Percentiles rank a stretch among this genome's conserved stretches.
Evolutionary conservation across 1,140 invertebrate species (phyloP).

Genomic region (Papilio polyxenes): DNA sequence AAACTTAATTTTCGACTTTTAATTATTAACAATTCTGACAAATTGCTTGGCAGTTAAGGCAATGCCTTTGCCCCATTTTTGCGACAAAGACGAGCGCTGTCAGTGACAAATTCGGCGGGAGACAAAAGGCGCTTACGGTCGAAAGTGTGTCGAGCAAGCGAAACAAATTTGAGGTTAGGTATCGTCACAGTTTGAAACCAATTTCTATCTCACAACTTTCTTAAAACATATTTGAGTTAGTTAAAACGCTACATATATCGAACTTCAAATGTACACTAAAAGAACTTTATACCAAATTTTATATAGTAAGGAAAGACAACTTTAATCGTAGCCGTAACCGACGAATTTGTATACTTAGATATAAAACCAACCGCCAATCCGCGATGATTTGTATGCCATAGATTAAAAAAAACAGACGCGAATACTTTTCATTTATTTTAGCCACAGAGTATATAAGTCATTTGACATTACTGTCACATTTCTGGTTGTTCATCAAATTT

Average conservation of each 20-base stretch:
- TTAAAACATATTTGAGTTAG: background rate
- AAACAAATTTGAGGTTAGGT: conserved; percentile 25
- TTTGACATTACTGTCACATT: background rate
- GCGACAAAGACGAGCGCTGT: background rate
- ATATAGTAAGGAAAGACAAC: background rate
- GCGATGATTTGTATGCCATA: too few relatives aligned
- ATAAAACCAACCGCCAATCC: too few relatives aligned
- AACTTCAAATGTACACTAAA: background rate
- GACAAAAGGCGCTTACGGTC: background rate
- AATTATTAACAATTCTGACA: background rate
- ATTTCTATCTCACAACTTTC: conserved; percentile 24
- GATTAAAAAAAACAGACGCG: too few relatives aligned
- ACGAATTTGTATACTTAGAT: too few relatives aligned
- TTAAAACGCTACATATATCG: background rate
- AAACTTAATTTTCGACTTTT: background rate
- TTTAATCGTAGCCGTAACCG: too few relatives aligned
- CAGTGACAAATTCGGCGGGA: conserved; percentile 27
- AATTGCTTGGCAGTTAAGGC: background rate
- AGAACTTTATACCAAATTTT: background rate
- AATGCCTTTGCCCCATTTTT: background rate
- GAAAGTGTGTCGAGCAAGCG: conserved; percentile 29
- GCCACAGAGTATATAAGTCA: too few relatives aligned
- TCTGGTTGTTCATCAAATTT: background rate
- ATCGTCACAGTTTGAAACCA: conserved; percentile 15
- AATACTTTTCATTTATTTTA: too few relatives aligned